A percentile compares a stretch with the other conserved stretches of the same genome.
phyloP scores from a whole-genome alignment of 2,797 vertebrate genomes.

The Falco peregrinus region DNA sequence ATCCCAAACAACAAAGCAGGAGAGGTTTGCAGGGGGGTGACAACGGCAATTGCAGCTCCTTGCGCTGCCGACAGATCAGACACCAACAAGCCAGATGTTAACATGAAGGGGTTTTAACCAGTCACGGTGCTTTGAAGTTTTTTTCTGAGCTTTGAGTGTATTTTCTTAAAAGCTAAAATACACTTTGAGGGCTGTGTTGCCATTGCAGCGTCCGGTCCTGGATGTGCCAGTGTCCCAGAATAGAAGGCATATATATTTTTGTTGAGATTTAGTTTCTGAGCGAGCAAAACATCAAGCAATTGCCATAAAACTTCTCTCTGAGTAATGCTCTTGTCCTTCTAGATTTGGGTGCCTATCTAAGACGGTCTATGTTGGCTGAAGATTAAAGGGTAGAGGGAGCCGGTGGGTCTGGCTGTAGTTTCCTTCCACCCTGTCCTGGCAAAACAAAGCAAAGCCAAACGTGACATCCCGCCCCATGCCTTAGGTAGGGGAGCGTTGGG shows the following conservation, averaged over 20 bases:
- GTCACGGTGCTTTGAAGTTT: background rate
- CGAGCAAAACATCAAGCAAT: background rate
- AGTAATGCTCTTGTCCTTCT: background rate
- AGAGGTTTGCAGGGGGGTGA: background rate
- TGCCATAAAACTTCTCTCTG: slow-evolving; percentile 7
- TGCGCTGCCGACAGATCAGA: background rate
- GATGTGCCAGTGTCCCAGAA: background rate
- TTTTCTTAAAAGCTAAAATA: background rate
- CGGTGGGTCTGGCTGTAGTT: slow-evolving; percentile 1
- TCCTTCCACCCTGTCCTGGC: slow-evolving; percentile 16
- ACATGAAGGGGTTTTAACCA: background rate
- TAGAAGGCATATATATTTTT: background rate
- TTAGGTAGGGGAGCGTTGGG: background rate
- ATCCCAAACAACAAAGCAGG: background rate
- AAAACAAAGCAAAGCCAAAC: background rate
- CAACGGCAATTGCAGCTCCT: background rate
- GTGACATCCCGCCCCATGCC: rapidly evolving
- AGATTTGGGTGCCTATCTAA: slow-evolving; percentile 2
- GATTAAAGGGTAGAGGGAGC: slow-evolving; percentile 35
- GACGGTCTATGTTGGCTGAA: background rate
- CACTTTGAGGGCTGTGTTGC: background rate
- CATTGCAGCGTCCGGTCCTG: background rate
- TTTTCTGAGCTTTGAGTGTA: background rate
- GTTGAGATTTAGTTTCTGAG: background rate
- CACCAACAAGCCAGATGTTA: background rate